Conservation (phyloP, 2,113 vertebrate genomes). For the Chrysemys picta region DNA sequence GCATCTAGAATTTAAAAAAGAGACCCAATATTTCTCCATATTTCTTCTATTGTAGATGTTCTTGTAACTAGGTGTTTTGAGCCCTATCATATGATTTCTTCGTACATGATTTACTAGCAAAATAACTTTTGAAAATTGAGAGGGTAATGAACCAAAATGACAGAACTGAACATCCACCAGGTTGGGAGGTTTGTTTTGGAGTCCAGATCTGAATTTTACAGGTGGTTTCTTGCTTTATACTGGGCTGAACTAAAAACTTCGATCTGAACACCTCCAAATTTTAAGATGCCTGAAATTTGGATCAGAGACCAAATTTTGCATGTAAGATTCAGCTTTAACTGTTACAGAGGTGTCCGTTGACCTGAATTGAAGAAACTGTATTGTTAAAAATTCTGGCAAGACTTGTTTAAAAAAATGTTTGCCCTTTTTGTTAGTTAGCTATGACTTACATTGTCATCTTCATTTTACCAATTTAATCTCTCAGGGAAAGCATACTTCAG, state of each 20-base stretch:
- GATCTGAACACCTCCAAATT: background rate
- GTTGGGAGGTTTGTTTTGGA: background rate
- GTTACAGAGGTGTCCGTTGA: background rate
- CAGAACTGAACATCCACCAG: background rate
- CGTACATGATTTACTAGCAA: rapidly evolving
- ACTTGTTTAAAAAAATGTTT: background rate
- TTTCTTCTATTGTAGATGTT: background rate
- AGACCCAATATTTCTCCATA: background rate
- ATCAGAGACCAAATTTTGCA: background rate
- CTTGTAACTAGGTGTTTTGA: rapidly evolving
- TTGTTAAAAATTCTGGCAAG: background rate
- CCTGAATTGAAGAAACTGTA: background rate
- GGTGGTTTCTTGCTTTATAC: background rate
- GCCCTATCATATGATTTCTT: background rate
- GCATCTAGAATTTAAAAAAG: background rate
- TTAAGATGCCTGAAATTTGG: background rate
- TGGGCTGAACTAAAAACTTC: background rate
- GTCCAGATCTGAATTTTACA: background rate
- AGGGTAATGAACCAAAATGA: background rate
- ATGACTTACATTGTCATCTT: background rate
- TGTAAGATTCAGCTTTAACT: background rate
- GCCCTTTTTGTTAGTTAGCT: background rate
- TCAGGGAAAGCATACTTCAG: background rate
- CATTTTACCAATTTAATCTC: background rate
- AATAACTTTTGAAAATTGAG: background rate